Conservation (phyloP, 2,888 invertebrate genomes). For the Chrysolina americana region DNA sequence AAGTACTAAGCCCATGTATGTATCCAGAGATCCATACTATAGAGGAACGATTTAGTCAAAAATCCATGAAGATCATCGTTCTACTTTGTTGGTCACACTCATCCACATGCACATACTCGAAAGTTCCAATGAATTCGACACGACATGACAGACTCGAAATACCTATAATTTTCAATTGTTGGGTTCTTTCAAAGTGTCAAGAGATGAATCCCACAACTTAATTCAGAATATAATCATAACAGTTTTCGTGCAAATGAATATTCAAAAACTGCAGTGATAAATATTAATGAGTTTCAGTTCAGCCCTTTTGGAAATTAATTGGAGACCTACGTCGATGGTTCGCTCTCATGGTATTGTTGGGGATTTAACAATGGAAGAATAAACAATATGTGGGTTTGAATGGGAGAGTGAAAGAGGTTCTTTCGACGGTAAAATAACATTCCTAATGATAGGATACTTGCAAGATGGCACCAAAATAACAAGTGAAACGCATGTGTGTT, state of each 20-base stretch:
- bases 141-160: too few species aligned
- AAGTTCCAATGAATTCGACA: too few species aligned
- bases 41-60: too few species aligned
- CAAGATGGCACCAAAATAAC: conserved; percentile 23
- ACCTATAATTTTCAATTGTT: too few species aligned
- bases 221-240: not conserved
- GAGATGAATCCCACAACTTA: too few species aligned
- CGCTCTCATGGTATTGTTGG: conserved; percentile 33
- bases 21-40: too few species aligned
- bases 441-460: conserved; percentile 4
- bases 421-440: conserved; percentile 15
- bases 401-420: not conserved
- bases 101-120: too few species aligned
- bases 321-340: conserved; percentile 42
- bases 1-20: too few species aligned
- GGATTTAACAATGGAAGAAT: conserved; percentile 27
- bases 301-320: conserved; percentile 40
- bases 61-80: too few species aligned
- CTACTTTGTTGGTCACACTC: too few species aligned
- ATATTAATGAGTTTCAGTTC: conserved; percentile 31
- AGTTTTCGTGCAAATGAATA: conserved; percentile 28
- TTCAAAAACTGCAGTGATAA: conserved; percentile 29
- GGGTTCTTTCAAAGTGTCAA: too few species aligned
- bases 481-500: not conserved
- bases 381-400: conserved; percentile 31